A percentile compares a stretch with the other conserved stretches of the same genome.
Conservation (phyloP, 2,113 vertebrate genomes). For the Syngnathus typhle region DNA sequence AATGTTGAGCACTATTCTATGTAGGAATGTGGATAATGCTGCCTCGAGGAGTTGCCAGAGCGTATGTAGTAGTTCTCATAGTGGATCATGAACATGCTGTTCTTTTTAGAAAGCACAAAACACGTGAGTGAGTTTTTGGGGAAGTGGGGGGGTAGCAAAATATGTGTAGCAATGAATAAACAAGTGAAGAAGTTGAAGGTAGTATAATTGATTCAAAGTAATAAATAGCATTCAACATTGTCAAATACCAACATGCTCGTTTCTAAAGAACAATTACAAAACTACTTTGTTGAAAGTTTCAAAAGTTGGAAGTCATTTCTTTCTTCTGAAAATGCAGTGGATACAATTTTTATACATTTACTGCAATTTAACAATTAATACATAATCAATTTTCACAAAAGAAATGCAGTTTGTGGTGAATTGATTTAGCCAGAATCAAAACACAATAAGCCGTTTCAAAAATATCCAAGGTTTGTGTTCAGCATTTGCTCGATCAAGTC, state of each 20-base stretch:
- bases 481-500: slow-evolving; percentile 15
- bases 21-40: background rate
- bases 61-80: background rate
- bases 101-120: background rate
- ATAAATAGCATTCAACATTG: too few species aligned
- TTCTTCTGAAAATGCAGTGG: background rate
- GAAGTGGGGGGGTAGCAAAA: too few species aligned
- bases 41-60: background rate
- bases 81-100: background rate
- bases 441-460: background rate
- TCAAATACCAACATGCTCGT: too few species aligned
- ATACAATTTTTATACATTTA: background rate
- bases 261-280: background rate
- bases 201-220: background rate
- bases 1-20: slow-evolving; percentile 6
- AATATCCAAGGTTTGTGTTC: background rate
- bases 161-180: too few species aligned
- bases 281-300: background rate
- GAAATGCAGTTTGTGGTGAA: background rate
- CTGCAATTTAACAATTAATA: background rate
- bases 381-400: background rate
- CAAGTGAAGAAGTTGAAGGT: background rate
- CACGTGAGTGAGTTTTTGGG: background rate
- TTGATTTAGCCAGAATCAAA: background rate
- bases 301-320: background rate